Conservation (phyloP, 2,113 vertebrate species). For the Morone saxatilis region DNA sequence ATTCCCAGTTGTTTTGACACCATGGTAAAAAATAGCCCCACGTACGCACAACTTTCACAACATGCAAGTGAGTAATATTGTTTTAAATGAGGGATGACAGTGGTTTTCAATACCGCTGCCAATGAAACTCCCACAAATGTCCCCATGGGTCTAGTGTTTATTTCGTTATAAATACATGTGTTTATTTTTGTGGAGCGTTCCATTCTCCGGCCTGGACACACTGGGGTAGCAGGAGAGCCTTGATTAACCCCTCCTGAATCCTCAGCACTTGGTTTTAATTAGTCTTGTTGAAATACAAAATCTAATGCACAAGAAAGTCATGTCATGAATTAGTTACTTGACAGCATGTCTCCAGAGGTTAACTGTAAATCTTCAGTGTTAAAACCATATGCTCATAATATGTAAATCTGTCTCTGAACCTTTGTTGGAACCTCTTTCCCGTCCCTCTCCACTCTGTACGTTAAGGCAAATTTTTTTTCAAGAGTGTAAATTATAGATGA, state of each 20-base stretch:
- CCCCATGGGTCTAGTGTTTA: slow-evolving; percentile 57
- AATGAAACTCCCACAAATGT: slow-evolving; percentile 55
- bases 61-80: slow-evolving; percentile 58
- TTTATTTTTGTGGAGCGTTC: slow-evolving; percentile 66
- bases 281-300: not conserved
- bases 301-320: not conserved
- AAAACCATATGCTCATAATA: not conserved
- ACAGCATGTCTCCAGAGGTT: slow-evolving; percentile 21
- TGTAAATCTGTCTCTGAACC: not conserved
- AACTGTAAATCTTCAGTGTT: not conserved
- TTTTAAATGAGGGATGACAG: slow-evolving; percentile 69
- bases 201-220: slow-evolving; percentile 22
- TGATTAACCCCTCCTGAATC: slow-evolving; percentile 32
- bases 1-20: slow-evolving; percentile 52
- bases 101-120: slow-evolving; percentile 60
- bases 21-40: slow-evolving; percentile 4
- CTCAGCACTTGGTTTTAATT: slow-evolving; percentile 23
- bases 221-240: not conserved
- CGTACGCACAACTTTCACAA: slow-evolving; percentile 16
- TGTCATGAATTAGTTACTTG: slow-evolving; percentile 32
- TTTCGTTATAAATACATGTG: slow-evolving; percentile 61
- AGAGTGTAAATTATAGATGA: not conserved
- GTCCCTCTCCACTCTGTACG: not conserved
- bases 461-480: not conserved
- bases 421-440: not conserved